Conservation (phyloP, 2,888 invertebrate genomes). For the Epinotia nisella region DNA sequence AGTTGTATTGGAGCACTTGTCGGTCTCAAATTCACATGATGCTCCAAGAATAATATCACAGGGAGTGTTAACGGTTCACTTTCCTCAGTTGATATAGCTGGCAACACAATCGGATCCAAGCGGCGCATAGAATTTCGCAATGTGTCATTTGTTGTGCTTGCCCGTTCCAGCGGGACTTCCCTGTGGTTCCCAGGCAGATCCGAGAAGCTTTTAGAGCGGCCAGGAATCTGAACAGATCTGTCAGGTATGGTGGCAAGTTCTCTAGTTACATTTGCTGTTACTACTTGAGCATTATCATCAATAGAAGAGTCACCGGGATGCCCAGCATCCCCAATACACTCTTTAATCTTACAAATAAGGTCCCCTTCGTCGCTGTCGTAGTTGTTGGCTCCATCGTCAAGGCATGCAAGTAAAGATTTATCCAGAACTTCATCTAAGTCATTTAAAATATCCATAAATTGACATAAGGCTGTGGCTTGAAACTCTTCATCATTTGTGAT, state of each 20-base stretch:
- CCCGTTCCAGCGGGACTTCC: conserved; percentile 66
- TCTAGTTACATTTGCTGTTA: conserved; percentile 60
- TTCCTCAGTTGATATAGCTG: conserved; percentile 69
- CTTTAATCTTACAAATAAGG: conserved; percentile 78
- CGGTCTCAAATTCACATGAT: conserved; percentile 77
- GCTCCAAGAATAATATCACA: conserved; percentile 78
- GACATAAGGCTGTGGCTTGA: conserved; percentile 78
- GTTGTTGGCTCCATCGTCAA: conserved; percentile 70
- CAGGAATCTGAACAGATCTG: conserved; percentile 56
- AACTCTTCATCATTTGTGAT: conserved; percentile 79
- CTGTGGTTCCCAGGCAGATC: conserved; percentile 66
- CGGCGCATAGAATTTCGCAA: conserved; percentile 78
- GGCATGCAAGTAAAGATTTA: conserved; percentile 77
- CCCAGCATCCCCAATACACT: conserved; percentile 65
- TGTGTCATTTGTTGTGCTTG: conserved; percentile 67
- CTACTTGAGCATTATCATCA: conserved; percentile 75
- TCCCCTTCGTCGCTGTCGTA: conserved; percentile 79
- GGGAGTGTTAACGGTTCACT: conserved; percentile 76
- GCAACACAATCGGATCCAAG: conserved; percentile 76
- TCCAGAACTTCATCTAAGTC: conserved; percentile 86
- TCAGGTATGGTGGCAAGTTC: conserved; percentile 58
- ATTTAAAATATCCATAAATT: conserved; percentile 84
- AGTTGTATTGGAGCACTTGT: conserved; percentile 79
- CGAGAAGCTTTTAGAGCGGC: conserved; percentile 77
- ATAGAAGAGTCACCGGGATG: conserved; percentile 61